Percentiles rank a stretch among this genome's conserved stretches.
phyloP scores from a whole-genome alignment of 2,888 invertebrate species.

The Orthosia cruda region DNA sequence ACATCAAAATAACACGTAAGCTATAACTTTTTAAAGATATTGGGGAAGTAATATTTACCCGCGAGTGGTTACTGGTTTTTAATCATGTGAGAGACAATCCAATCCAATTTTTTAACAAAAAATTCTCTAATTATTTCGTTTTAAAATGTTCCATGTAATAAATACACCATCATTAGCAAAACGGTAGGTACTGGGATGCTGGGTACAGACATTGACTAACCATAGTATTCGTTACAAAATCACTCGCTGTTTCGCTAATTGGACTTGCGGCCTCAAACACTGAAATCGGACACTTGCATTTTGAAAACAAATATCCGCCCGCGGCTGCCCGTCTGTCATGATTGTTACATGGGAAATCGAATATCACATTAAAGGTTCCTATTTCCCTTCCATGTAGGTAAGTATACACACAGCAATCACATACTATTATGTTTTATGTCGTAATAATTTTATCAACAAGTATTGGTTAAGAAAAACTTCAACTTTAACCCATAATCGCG shows the following conservation, averaged over 20 bases:
- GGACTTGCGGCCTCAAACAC: slow-evolving; percentile 17
- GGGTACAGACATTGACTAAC: neutral
- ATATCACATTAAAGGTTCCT: neutral
- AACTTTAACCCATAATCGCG: neutral
- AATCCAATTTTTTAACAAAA: too few species aligned
- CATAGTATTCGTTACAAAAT: slow-evolving; percentile 11
- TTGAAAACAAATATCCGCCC: slow-evolving; percentile 25
- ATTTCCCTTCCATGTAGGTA: neutral
- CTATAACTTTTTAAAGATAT: too few species aligned
- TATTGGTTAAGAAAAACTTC: too few species aligned
- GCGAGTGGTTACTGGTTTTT: too few species aligned
- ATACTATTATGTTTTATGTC: too few species aligned
- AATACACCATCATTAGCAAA: neutral
- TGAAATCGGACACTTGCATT: slow-evolving; percentile 31
- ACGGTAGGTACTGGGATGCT: neutral
- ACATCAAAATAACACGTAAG: too few species aligned
- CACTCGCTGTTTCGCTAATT: slow-evolving; percentile 8
- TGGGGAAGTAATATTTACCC: too few species aligned
- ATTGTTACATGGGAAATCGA: slow-evolving; percentile 11
- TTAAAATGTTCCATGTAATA: neutral
- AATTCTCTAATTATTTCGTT: neutral
- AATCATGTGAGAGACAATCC: too few species aligned
- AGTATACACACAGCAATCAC: too few species aligned
- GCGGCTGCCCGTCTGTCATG: slow-evolving; percentile 1
- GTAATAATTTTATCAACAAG: too few species aligned